Evolutionary conservation across 2,113 vertebrate species (phyloP).

Genomic region (Carassius gibelio): DNA sequence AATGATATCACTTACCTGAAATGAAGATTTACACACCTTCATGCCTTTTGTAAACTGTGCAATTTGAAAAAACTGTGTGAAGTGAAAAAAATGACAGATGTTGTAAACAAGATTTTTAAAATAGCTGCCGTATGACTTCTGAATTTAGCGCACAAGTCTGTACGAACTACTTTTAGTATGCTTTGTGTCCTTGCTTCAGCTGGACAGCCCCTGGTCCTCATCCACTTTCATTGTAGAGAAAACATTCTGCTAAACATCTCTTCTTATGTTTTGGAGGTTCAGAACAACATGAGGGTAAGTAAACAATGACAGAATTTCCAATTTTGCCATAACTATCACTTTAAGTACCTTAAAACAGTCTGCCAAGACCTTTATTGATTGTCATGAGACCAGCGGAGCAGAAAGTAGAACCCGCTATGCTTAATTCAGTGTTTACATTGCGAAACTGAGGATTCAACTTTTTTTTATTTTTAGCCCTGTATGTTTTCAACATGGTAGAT

Average conservation of each 20-base stretch:
- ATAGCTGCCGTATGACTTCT: not conserved
- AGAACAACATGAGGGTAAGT: not conserved
- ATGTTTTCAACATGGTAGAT: constrained; percentile 6
- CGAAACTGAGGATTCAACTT: not conserved
- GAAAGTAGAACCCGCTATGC: constrained; percentile 12
- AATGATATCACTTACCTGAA: not conserved
- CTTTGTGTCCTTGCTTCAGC: not conserved
- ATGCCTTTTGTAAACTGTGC: not conserved
- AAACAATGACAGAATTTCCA: not conserved
- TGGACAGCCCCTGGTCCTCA: not conserved
- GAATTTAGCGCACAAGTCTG: not conserved
- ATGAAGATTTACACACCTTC: not conserved
- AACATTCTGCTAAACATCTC: not conserved
- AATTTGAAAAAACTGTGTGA: not conserved
- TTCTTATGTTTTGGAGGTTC: not conserved
- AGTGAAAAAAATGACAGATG: not conserved
- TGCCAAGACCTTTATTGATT: constrained; percentile 38
- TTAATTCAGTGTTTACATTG: constrained; percentile 43
- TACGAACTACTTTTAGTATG: not conserved
- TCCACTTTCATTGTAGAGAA: not conserved
- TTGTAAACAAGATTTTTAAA: not conserved
- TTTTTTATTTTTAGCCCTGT: not conserved
- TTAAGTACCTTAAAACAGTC: constrained; percentile 34
- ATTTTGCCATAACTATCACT: constrained; percentile 3
- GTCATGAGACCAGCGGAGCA: constrained; percentile 21